Base-by-base conservation (phyloP, 2,113 vertebrate genomes). In the Apaloderma vittatum region DNA sequence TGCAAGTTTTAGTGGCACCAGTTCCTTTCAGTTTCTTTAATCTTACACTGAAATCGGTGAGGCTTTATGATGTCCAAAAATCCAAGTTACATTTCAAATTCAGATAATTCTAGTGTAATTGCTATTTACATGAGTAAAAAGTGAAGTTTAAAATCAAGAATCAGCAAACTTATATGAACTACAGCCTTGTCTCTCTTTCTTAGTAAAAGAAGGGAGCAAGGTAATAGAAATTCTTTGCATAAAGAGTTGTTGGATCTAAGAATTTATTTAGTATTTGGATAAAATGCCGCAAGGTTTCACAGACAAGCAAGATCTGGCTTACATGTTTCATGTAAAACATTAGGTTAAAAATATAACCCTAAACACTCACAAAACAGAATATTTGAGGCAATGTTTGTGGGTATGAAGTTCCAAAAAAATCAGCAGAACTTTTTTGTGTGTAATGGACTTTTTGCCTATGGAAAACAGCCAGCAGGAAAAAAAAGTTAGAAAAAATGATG, bases 251-350 rank as follows among this genome's bases (percentile, higher is more conserved):
- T 62, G 58, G 32, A 55, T 1, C 2, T 36, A 4, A 71, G 21
- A 77, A 36, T 58, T 70, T 74, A 46, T 62, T 78, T 81, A 48
- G 4, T 8, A 67, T 63, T 82, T 80, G 12, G 15, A 55, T 71
- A 48, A 73, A 74, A 26, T 59, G 0, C 10, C 72, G 6, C 55
- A n/a, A 75, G 23, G 51, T 67, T 57, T 62, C 32, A 58, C 5
- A 74, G 40, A 52, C 21, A 82, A 73, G 6, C 16, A 63, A 68
- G 37, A 71, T 3, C 6, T 68, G 36, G 3, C 3, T 79, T 73
- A 32, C 2, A 1, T 59, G 6, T 43, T 16, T 90, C 20, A 48
- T 0, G 0, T 32, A 92, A 85, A 74, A 2, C 3, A 40, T 13
- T 5, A 8, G 3, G 10, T 48, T 86, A 66, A 27, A 78, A 79